Evolutionary conservation across 2,888 invertebrate genomes (phyloP).

Genomic region (Heteromyza rotundicornis): DNA sequence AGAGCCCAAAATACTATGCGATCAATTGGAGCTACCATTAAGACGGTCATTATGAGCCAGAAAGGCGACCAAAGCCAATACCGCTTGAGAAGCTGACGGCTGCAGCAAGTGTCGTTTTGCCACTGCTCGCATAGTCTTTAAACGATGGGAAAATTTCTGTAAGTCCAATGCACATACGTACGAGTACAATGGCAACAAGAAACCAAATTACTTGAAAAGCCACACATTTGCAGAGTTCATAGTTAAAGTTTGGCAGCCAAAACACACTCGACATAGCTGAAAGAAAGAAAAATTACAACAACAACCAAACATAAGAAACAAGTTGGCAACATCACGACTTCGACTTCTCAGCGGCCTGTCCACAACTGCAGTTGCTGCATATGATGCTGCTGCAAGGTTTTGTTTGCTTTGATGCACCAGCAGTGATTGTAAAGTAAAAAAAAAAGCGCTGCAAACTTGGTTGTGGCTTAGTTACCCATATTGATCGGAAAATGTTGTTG

Average conservation of each 20-base stretch:
- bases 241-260: constrained; percentile 38
- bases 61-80: background rate
- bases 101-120: background rate
- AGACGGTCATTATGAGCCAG: background rate
- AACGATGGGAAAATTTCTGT: background rate
- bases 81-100: background rate
- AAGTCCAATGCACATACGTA: background rate
- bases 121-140: background rate
- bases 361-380: background rate
- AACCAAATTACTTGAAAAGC: constrained; percentile 50
- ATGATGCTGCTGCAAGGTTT: constrained; percentile 2
- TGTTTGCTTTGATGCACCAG: constrained; percentile 2
- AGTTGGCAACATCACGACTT: constrained; percentile 55
- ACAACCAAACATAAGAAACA: too few relatives aligned
- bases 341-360: constrained; percentile 25
- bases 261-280: constrained; percentile 20
- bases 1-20: too few relatives aligned
- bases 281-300: constrained; percentile 15
- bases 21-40: background rate
- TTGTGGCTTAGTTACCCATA: constrained; percentile 10
- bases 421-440: background rate
- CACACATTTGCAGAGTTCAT: constrained; percentile 46
- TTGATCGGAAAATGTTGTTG: background rate
- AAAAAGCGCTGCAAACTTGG: background rate
- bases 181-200: background rate